These are phyloP conservation scores for Tetramorium bicarinatum DNA, from an alignment of 2,888 invertebrate species.

Conservation along the genomic window DNA sequence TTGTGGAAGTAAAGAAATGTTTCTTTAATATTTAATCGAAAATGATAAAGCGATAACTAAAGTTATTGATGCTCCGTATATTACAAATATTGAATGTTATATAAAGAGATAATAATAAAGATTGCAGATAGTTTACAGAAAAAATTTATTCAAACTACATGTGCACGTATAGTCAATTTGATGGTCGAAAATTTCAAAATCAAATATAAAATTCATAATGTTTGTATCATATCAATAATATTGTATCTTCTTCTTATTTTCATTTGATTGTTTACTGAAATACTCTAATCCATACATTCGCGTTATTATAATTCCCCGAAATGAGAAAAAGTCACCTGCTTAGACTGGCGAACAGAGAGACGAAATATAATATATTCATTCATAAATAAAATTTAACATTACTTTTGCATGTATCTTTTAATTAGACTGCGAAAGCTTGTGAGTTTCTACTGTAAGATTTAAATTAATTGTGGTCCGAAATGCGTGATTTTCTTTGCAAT, in stretches of 20 bases:
- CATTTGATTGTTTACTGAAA: slow-evolving; percentile 44
- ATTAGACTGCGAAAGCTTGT: slow-evolving; percentile 9
- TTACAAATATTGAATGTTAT: slow-evolving; percentile 12
- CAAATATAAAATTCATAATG: slow-evolving; percentile 29
- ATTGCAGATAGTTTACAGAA: not conserved
- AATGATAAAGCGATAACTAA: slow-evolving; percentile 16
- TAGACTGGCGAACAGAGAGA: slow-evolving; percentile 4
- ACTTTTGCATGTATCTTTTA: slow-evolving; percentile 9
- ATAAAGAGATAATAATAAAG: not conserved
- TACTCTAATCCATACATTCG: slow-evolving; percentile 28
- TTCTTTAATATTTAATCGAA: not conserved
- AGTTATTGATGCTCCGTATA: not conserved
- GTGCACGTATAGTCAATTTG: not conserved
- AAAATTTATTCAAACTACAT: slow-evolving; percentile 10
- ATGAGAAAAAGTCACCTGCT: slow-evolving; percentile 1
- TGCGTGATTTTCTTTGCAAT: not conserved
- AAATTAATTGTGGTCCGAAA: not conserved
- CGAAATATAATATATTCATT: slow-evolving; percentile 7
- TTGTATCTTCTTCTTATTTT: slow-evolving; percentile 34
- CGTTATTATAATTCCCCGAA: slow-evolving; percentile 4
- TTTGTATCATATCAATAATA: slow-evolving; percentile 31
- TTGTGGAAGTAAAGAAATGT: not conserved
- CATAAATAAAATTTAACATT: slow-evolving; percentile 30
- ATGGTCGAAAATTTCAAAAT: slow-evolving; percentile 10
- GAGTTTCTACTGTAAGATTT: not conserved